Percentiles rank a stretch among this genome's conserved stretches.
These are phyloP conservation scores for Arvicola amphibius DNA, from an alignment of 2,797 vertebrate genomes.

Conservation along the genomic window DNA sequence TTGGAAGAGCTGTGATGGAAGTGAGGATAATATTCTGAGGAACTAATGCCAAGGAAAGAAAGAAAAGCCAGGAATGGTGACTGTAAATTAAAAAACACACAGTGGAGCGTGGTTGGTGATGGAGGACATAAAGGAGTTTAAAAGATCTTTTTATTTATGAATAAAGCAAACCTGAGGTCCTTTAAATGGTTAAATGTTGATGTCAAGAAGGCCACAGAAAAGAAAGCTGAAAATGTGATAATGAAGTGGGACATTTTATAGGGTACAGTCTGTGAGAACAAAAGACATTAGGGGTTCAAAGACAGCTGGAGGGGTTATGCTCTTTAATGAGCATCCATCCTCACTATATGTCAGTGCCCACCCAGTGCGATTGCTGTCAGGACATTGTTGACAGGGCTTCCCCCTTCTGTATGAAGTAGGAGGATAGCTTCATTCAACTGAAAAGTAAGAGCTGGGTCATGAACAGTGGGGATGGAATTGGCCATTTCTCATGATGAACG, in stretches of 20 bases:
- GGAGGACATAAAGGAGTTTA: background rate
- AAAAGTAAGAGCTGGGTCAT: background rate
- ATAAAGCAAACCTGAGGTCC: conserved; percentile 5
- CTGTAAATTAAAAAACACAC: conserved; percentile 17
- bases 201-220: background rate
- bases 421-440: background rate
- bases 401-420: background rate
- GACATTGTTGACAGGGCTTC: background rate
- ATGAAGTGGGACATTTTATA: background rate
- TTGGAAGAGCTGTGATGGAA: background rate
- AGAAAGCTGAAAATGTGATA: background rate
- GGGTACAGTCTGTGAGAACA: background rate
- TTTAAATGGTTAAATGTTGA: conserved; percentile 53
- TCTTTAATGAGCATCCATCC: background rate
- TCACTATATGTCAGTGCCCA: background rate
- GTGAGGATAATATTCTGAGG: background rate
- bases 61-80: background rate
- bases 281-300: background rate
- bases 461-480: background rate
- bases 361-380: background rate
- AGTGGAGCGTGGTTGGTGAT: background rate
- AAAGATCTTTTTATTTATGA: background rate
- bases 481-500: background rate
- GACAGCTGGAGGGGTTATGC: no score
- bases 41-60: background rate